Conservation (phyloP, 2,888 invertebrate genomes). For the Aphidoletes aphidimyza region DNA sequence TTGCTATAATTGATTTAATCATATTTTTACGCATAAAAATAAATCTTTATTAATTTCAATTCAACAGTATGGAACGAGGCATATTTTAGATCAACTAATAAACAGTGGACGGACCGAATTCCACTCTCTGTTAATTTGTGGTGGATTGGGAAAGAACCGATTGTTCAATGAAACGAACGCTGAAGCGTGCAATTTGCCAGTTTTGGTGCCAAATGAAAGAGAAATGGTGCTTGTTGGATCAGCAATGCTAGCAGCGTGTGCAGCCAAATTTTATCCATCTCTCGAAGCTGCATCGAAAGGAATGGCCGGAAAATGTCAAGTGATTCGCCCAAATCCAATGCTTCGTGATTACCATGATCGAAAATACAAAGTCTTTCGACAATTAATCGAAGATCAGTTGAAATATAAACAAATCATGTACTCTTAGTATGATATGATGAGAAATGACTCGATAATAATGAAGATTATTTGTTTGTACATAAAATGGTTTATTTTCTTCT, state of each 20-base stretch:
- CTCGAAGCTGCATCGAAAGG: slow-evolving; percentile 69
- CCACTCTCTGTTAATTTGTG: slow-evolving; percentile 82
- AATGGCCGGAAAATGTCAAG: slow-evolving; percentile 83
- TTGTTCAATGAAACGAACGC: slow-evolving; percentile 89
- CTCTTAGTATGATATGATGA: too few species aligned
- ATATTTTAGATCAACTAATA: slow-evolving; percentile 82
- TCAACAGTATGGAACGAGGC: slow-evolving; percentile 92
- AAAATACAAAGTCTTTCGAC: slow-evolving; percentile 85
- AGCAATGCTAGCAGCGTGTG: slow-evolving; percentile 87
- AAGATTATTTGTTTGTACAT: too few species aligned
- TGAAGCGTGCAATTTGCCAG: slow-evolving; percentile 82
- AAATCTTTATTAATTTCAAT: too few species aligned
- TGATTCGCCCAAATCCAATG: slow-evolving; percentile 72
- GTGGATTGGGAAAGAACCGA: slow-evolving; percentile 87
- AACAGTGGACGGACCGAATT: slow-evolving; percentile 67
- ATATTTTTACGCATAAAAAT: too few species aligned
- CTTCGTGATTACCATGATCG: slow-evolving; percentile 79
- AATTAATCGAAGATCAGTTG: slow-evolving; percentile 84
- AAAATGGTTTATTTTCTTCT: too few species aligned
- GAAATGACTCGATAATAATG: too few species aligned
- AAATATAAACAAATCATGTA: slow-evolving; percentile 78
- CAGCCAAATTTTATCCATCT: slow-evolving; percentile 75
- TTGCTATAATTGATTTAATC: too few species aligned
- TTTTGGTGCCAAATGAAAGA: slow-evolving; percentile 80
- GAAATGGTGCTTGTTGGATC: slow-evolving; percentile 91